These are phyloP conservation scores for Odocoileus hemionus DNA, from an alignment of 2,113 vertebrate species.

Conservation along the genomic window DNA sequence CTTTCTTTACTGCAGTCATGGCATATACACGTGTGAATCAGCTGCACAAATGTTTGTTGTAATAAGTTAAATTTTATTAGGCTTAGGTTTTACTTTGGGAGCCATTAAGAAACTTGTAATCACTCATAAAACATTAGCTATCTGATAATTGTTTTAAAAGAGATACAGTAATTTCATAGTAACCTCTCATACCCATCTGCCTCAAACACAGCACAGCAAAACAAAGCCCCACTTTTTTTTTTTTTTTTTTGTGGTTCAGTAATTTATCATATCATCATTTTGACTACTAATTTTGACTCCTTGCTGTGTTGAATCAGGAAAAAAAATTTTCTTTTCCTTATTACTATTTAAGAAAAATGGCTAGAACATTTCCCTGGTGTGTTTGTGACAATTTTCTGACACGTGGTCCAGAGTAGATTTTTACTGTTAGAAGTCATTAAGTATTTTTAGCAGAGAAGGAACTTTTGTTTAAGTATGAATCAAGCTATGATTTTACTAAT, in stretches of 20 bases:
- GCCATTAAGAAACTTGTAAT: background rate
- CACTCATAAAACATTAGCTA: background rate
- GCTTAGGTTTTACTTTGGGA: background rate
- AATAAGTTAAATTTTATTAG: constrained; percentile 22
- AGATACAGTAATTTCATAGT: background rate
- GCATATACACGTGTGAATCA: background rate
- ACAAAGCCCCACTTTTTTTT: background rate
- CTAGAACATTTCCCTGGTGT: background rate
- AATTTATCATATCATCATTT: background rate
- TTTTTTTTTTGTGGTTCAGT: background rate
- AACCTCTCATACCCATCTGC: background rate
- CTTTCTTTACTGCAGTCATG: background rate
- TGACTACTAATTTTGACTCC: background rate
- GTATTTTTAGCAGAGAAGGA: constrained; percentile 1
- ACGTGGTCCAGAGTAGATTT: background rate
- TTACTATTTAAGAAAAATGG: background rate
- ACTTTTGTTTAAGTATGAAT: constrained; percentile 22
- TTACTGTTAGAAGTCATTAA: background rate
- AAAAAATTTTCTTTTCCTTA: background rate
- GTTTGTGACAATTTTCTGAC: background rate
- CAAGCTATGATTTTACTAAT: background rate
- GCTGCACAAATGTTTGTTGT: background rate
- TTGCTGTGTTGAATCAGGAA: background rate
- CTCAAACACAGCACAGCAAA: background rate
- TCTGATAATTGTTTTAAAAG: constrained; percentile 5